These are phyloP conservation scores for Dynastes grantii DNA, from an alignment of 2,888 invertebrate genomes.

Conservation along the genomic window DNA sequence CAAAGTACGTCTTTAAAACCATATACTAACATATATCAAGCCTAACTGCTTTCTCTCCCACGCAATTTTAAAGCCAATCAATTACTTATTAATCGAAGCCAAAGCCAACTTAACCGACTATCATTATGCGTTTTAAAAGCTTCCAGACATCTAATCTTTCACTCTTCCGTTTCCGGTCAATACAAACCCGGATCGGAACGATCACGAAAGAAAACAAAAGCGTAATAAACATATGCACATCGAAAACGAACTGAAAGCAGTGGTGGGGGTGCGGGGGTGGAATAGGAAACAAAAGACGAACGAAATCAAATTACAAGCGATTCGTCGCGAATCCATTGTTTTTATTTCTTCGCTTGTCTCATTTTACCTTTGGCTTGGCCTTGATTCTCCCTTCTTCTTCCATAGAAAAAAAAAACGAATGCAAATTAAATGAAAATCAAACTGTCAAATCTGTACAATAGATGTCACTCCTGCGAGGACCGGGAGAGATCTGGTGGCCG, in stretches of 20 bases:
- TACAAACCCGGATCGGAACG: constrained; percentile 18
- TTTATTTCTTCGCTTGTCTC: constrained; percentile 3
- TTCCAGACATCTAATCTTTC: constrained; percentile 60
- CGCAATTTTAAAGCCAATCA: too few species aligned
- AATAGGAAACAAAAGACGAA: neutral
- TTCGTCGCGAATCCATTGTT: constrained; percentile 5
- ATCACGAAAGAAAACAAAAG: constrained; percentile 27
- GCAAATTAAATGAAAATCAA: constrained; percentile 54
- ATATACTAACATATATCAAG: too few species aligned
- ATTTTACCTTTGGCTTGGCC: neutral
- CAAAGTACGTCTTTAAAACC: too few species aligned
- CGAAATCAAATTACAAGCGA: constrained; percentile 13
- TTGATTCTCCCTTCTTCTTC: neutral
- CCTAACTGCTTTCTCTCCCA: too few species aligned
- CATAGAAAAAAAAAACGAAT: constrained; percentile 21
- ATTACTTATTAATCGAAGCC: neutral
- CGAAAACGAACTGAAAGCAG: neutral
- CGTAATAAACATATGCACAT: constrained; percentile 25
- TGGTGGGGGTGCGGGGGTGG: neutral
- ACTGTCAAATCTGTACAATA: constrained; percentile 54
- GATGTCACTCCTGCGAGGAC: constrained; percentile 42
- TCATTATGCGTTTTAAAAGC: constrained; percentile 21
- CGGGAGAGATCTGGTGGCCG: neutral
- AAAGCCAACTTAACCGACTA: neutral
- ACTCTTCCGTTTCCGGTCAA: constrained; percentile 61